Conservation (phyloP, 2,888 invertebrate genomes). For the Spisula solida region DNA sequence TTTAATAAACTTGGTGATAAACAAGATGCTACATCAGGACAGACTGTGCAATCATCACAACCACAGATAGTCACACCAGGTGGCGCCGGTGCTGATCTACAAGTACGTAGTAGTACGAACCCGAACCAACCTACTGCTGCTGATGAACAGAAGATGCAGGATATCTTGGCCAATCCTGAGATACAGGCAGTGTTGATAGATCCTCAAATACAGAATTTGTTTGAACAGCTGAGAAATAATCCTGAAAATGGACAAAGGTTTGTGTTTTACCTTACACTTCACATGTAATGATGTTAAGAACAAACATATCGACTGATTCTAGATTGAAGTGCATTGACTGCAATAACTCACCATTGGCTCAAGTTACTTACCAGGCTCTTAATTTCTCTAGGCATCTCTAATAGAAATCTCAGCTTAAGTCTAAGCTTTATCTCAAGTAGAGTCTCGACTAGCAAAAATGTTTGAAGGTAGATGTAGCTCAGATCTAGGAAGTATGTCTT, state of each 20-base stretch:
- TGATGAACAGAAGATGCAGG: slow-evolving; percentile 77
- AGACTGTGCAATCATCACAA: slow-evolving; percentile 30
- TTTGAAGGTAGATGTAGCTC: too few relatives aligned
- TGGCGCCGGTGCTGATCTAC: slow-evolving; percentile 70
- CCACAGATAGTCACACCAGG: slow-evolving; percentile 41
- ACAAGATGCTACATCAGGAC: neutral
- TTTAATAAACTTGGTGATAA: slow-evolving; percentile 77
- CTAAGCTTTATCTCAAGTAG: too few relatives aligned
- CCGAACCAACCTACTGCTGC: slow-evolving; percentile 73
- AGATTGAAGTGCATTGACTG: neutral
- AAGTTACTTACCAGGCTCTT: too few relatives aligned
- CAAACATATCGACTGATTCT: neutral
- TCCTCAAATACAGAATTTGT: slow-evolving; percentile 80
- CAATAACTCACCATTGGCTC: too few relatives aligned
- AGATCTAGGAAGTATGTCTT: too few relatives aligned
- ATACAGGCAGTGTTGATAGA: slow-evolving; percentile 80
- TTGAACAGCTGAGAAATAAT: slow-evolving; percentile 78
- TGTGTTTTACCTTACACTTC: neutral
- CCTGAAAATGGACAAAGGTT: slow-evolving; percentile 84
- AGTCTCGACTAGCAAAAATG: too few relatives aligned
- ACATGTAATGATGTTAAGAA: neutral
- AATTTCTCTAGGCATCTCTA: too few relatives aligned
- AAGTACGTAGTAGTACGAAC: slow-evolving; percentile 74
- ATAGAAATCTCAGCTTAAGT: too few relatives aligned
- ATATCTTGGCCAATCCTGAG: slow-evolving; percentile 79